Percentiles rank a stretch among this genome's conserved stretches.
Evolutionary conservation across 1,140 invertebrate genomes (phyloP).

Genomic region (Lepidurus arcticus): DNA sequence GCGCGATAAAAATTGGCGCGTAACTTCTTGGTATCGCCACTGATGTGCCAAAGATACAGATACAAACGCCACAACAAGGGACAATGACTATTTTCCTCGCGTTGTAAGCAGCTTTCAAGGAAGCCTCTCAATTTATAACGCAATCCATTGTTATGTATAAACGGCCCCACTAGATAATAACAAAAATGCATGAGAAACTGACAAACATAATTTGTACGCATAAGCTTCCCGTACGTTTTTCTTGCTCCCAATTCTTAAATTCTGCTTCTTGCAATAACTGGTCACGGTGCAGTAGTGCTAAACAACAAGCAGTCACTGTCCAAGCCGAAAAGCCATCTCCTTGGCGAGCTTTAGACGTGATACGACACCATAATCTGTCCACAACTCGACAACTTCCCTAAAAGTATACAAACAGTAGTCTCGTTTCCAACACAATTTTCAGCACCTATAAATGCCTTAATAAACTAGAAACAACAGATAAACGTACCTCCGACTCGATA

Average conservation of each 20-base stretch:
- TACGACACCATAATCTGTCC: background rate
- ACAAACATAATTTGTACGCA: background rate
- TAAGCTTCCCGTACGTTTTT: background rate
- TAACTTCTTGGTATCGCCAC: conserved; percentile 27
- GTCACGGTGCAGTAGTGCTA: background rate
- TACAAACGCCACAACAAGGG: conserved; percentile 30
- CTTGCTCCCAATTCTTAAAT: background rate
- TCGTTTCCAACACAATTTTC: background rate
- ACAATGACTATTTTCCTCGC: conserved; percentile 24
- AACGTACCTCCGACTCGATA: conserved; percentile 17
- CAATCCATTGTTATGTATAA: background rate
- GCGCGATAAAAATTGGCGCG: conserved; percentile 43
- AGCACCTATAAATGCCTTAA: background rate
- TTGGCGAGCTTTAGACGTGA: background rate
- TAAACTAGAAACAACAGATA: background rate
- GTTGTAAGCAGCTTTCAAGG: conserved; percentile 28
- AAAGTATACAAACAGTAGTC: background rate
- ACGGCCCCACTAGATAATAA: background rate
- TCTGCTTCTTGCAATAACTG: background rate
- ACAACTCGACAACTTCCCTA: background rate
- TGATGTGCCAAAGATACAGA: conserved; percentile 24
- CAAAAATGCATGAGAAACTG: background rate
- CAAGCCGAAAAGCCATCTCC: background rate
- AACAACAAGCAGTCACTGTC: background rate
- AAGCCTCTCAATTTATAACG: conserved; percentile 24